These are phyloP conservation scores for Xanthorhoe spadicearia DNA, from an alignment of 2,888 invertebrate genomes.

Conservation along the genomic window DNA sequence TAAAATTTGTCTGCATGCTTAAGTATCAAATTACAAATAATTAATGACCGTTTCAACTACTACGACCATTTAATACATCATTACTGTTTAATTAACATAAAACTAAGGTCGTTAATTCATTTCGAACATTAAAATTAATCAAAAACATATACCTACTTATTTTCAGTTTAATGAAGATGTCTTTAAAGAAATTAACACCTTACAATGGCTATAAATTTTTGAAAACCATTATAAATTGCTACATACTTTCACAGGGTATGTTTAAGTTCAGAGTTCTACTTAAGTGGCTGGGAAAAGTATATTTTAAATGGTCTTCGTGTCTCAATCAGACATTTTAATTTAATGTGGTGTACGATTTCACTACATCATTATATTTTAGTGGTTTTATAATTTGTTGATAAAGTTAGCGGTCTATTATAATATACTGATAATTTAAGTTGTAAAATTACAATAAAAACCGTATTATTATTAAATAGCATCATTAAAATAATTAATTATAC, in stretches of 20 bases:
- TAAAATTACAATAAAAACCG: not conserved
- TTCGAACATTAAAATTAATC: constrained; percentile 49
- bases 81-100: constrained; percentile 51
- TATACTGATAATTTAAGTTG: not conserved
- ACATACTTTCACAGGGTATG: constrained; percentile 16
- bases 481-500: too few relatives aligned
- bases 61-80: constrained; percentile 51
- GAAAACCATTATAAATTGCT: constrained; percentile 32
- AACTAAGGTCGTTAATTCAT: constrained; percentile 49
- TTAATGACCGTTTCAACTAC: constrained; percentile 48
- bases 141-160: constrained; percentile 51
- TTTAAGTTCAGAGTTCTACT: constrained; percentile 17
- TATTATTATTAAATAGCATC: not conserved
- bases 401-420: not conserved
- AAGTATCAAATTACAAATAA: constrained; percentile 44
- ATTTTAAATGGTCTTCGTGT: constrained; percentile 16
- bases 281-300: constrained; percentile 22
- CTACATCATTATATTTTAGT: constrained; percentile 12
- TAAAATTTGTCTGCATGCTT: constrained; percentile 8
- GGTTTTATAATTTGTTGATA: constrained; percentile 1
- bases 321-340: constrained; percentile 27
- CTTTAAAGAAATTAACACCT: constrained; percentile 54
- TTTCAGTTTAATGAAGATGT: constrained; percentile 56
- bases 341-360: constrained; percentile 24
- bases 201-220: constrained; percentile 40